Evolutionary conservation across 64 coral and sea anemone species (phyloP).

Genomic region (Stylophora pistillata): DNA sequence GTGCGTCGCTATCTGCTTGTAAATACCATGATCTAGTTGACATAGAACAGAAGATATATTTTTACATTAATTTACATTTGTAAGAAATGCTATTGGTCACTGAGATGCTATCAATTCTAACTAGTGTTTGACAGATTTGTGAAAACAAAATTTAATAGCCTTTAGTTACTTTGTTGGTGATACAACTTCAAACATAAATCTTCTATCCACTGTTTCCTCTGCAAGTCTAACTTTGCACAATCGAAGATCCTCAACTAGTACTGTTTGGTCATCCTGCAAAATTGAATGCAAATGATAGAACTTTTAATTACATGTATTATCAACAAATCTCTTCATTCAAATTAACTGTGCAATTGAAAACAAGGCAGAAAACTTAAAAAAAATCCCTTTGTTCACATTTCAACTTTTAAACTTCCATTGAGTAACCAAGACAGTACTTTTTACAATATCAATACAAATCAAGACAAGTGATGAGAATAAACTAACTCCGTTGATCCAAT

Average conservation of each 20-base stretch:
- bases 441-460: no score
- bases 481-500: no score
- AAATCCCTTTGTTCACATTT: no score
- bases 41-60: neutral
- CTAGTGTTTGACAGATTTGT: no score
- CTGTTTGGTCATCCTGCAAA: conserved; percentile 93
- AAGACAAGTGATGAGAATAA: no score
- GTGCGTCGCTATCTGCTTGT: conserved; percentile 89
- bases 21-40: conserved; percentile 76
- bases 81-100: no score
- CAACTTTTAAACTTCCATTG: no score
- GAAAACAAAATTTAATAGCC: neutral
- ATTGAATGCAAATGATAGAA: neutral
- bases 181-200: conserved; percentile 97
- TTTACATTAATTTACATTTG: neutral
- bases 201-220: conserved; percentile 81
- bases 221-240: conserved; percentile 86
- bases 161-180: conserved; percentile 99
- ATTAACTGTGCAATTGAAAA: no score
- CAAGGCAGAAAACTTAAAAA: no score
- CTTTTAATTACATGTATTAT: neutral
- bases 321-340: no score
- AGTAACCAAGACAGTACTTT: no score
- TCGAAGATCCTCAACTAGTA: conserved; percentile 96
- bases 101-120: no score